These are phyloP conservation scores for Ephestia elutella DNA, from an alignment of 1,140 invertebrate species.

Conservation along the genomic window DNA sequence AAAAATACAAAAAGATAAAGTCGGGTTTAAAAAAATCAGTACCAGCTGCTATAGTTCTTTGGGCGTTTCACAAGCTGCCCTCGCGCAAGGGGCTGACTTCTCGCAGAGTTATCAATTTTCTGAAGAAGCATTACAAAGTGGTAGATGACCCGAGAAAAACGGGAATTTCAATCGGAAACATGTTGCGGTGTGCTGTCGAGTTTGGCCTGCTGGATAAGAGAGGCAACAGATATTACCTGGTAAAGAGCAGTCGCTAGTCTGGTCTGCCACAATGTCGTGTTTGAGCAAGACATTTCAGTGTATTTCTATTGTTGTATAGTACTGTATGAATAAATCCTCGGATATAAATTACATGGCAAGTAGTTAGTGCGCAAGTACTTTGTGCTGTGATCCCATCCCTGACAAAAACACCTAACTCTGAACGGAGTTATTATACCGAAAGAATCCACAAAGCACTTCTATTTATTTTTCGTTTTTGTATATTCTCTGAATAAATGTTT, in stretches of 20 bases:
- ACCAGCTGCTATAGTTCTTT: constrained; percentile 41
- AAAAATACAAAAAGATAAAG: constrained; percentile 29
- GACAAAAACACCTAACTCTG: too few relatives aligned
- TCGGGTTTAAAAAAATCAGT: constrained; percentile 26
- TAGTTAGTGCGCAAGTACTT: too few relatives aligned
- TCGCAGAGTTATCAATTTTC: constrained; percentile 34
- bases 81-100: constrained; percentile 35
- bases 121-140: constrained; percentile 36
- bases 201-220: constrained; percentile 40
- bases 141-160: constrained; percentile 27
- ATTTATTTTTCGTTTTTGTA: too few relatives aligned
- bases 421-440: too few relatives aligned
- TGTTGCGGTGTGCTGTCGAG: constrained; percentile 38
- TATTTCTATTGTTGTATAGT: too few relatives aligned
- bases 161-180: constrained; percentile 36
- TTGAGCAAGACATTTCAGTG: not conserved
- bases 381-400: too few relatives aligned
- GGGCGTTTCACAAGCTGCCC: constrained; percentile 42
- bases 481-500: too few relatives aligned
- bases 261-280: not conserved
- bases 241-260: not conserved
- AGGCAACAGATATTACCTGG: constrained; percentile 32
- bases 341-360: too few relatives aligned
- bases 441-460: too few relatives aligned
- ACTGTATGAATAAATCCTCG: too few relatives aligned